Percentiles rank a stretch among this genome's conserved stretches.
These are phyloP conservation scores for Drosophila paulistorum DNA, from an alignment of 1,140 invertebrate genomes.

Conservation along the genomic window DNA sequence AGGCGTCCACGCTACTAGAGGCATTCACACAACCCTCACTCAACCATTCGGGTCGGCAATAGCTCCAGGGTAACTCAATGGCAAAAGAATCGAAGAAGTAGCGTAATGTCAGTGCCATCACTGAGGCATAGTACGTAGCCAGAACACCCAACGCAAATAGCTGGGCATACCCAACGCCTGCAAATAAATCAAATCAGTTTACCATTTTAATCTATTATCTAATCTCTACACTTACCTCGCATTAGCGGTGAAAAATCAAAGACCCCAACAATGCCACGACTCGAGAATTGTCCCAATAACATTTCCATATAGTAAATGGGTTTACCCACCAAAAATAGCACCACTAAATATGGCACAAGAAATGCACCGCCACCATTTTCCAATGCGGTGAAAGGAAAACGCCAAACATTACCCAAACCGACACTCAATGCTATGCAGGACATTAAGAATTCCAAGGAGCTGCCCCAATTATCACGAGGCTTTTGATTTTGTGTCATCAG, in stretches of 20 bases:
- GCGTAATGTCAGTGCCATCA: constrained; percentile 89
- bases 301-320: constrained; percentile 96
- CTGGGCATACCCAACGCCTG: constrained; percentile 91
- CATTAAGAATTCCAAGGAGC: constrained; percentile 93
- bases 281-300: constrained; percentile 90
- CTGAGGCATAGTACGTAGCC: constrained; percentile 89
- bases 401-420: constrained; percentile 87
- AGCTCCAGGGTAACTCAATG: constrained; percentile 86
- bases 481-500: constrained; percentile 23
- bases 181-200: no score
- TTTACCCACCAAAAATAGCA: constrained; percentile 92
- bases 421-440: constrained; percentile 96
- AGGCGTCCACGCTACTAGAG: background rate
- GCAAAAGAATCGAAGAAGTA: constrained; percentile 87
- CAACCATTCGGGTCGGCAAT: constrained; percentile 86
- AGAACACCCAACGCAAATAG: constrained; percentile 88
- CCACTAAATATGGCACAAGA: constrained; percentile 92
- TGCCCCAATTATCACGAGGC: constrained; percentile 90
- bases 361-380: constrained; percentile 91
- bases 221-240: constrained; percentile 84
- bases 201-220: no score
- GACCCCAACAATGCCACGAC: constrained; percentile 88
- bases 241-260: constrained; percentile 86
- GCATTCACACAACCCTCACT: constrained; percentile 43
- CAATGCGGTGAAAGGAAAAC: constrained; percentile 93